Evolutionary conservation across 2,113 vertebrate genomes (phyloP).

Genomic region (Taxidea taxus): DNA sequence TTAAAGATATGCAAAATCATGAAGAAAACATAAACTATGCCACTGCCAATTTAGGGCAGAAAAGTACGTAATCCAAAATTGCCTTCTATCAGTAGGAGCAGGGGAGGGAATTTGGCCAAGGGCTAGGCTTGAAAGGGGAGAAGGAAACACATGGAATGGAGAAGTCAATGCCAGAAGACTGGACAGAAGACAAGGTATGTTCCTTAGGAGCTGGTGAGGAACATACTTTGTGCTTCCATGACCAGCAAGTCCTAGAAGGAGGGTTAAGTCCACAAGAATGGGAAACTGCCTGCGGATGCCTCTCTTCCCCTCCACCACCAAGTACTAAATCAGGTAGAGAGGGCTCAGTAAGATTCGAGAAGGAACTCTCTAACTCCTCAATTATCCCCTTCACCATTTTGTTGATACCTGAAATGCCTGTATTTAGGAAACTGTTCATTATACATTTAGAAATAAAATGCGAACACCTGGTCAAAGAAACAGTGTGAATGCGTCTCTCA

Average conservation of each 20-base stretch:
- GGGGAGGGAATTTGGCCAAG: not conserved
- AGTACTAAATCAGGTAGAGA: not conserved
- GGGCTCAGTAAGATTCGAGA: not conserved
- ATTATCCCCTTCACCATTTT: not conserved
- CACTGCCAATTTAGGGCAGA: not conserved
- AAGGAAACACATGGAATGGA: not conserved
- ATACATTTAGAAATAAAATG: constrained; percentile 10
- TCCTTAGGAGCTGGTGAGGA: not conserved
- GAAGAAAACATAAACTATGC: not conserved
- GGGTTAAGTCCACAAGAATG: not conserved
- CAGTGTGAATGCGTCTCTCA: not conserved
- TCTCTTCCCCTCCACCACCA: not conserved
- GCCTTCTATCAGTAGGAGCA: not conserved
- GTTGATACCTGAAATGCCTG: not conserved
- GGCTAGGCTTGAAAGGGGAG: not conserved
- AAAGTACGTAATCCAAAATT: not conserved
- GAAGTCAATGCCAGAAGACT: not conserved
- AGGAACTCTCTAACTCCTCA: not conserved
- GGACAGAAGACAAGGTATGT: not conserved
- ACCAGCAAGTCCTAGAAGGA: not conserved
- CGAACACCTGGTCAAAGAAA: constrained; percentile 28
- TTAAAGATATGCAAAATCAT: not conserved
- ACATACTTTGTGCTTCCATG: fast-evolving
- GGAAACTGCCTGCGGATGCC: not conserved
- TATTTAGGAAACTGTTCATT: not conserved